Evolutionary conservation across 2,888 invertebrate genomes (phyloP), one percentile per base, ranked within the genome.

Genomic region (Temnothorax rugatulus): DNA sequence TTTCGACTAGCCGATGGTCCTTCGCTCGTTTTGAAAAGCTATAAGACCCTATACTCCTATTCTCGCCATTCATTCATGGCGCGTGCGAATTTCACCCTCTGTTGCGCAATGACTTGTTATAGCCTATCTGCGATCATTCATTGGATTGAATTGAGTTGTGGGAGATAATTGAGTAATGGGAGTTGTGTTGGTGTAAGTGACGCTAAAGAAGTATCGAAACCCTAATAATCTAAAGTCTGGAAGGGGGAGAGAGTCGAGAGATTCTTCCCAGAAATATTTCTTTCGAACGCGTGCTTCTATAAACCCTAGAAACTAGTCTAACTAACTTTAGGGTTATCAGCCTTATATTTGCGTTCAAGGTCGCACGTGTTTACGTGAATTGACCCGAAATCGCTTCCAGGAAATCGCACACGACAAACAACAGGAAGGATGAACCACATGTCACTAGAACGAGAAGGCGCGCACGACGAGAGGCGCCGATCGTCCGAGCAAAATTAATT

Each of bases 291-390:
- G 3, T 57, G 15, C 18, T 25, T 73, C 15, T 21, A 21, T 21
- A 21, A 25, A 25, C 11, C 11, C 21, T 4, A 52, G 13, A 11
- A n/a, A n/a, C 11, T 57, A 34, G 38, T 4, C 8, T 38, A 8
- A 38, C 38, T 15, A 59, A 9, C 18, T n/a, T 73, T 74, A 34
- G 38, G 75, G 38, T 50, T 64, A 64, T 64, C 2, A 50, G 9
- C 34, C 50, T 64, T 75, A 25, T 50, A 11, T 50, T 63, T 38
- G 13, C 34, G 34, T 8, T 25, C 75, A 76, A 50, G 63, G 38
- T 2, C 11, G 7, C 75, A 50, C 50, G 18, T 50, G 47, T 61
- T 63, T 64, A 44, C 13, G 73, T 38, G 11, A 38, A 38, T 8
- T 8, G 25, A 18, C 5, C n/a, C 63, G 15, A 59, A 29, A 75